Evolutionary conservation across 2,797 vertebrate species (phyloP).

Genomic region (Poecilia gillii): DNA sequence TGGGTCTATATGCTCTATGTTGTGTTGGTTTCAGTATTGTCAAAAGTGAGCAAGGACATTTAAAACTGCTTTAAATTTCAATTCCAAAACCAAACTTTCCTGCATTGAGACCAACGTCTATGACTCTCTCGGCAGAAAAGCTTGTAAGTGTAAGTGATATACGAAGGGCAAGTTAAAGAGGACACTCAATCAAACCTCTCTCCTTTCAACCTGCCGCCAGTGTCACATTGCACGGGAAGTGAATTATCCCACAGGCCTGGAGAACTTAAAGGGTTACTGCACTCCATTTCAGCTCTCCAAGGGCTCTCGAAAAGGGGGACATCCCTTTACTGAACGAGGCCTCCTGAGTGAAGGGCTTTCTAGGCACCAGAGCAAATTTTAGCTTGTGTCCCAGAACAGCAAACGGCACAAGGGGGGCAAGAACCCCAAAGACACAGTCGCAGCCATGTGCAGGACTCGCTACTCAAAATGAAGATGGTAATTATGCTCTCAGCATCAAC

Average conservation of each 20-base stretch:
- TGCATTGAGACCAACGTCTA: constrained; percentile 3
- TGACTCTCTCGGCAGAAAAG: constrained; percentile 11
- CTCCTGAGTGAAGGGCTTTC: constrained; percentile 61
- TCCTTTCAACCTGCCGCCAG: constrained; percentile 52
- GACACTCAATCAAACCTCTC: constrained; percentile 65
- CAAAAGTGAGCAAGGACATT: background rate
- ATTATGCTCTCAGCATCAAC: constrained; percentile 70
- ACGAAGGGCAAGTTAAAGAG: constrained; percentile 50
- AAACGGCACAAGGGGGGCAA: constrained; percentile 1
- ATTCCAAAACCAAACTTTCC: constrained; percentile 11
- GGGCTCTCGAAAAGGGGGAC: constrained; percentile 44
- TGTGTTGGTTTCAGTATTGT: background rate
- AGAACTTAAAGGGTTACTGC: constrained; percentile 38
- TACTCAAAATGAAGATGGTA: constrained; percentile 49
- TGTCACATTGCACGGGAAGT: constrained; percentile 53
- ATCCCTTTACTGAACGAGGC: constrained; percentile 40
- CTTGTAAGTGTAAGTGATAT: constrained; percentile 41
- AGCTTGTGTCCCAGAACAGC: constrained; percentile 48
- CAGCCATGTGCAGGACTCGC: constrained; percentile 20
- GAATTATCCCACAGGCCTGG: constrained; percentile 18
- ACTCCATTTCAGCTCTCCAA: constrained; percentile 29
- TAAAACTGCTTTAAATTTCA: background rate
- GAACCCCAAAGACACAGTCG: constrained; percentile 18
- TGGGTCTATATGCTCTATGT: constrained; percentile 18
- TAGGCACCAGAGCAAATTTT: constrained; percentile 51